These are phyloP conservation scores for Drosophila orosa DNA, from an alignment of 1,140 invertebrate genomes.

Conservation along the genomic window DNA sequence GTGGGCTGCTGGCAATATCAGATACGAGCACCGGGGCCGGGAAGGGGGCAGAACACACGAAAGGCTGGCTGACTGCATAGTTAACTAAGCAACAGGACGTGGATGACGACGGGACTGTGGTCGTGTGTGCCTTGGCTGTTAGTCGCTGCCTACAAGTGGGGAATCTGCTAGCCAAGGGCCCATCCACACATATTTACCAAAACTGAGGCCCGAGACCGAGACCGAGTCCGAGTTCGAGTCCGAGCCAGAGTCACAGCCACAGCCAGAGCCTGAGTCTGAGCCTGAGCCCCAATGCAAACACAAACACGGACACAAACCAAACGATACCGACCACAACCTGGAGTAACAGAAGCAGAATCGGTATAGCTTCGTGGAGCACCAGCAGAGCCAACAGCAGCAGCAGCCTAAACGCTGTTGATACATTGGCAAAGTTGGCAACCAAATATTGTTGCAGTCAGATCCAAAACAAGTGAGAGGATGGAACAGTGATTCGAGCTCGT, in stretches of 20 bases:
- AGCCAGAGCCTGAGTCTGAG: neutral
- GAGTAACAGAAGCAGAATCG: conserved; percentile 33
- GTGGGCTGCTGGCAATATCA: conserved; percentile 58
- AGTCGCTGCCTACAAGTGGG: conserved; percentile 38
- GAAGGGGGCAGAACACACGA: conserved; percentile 57
- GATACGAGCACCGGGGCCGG: conserved; percentile 33
- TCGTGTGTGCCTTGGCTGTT: conserved; percentile 29
- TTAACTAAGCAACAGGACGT: conserved; percentile 63
- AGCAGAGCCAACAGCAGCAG: conserved; percentile 28
- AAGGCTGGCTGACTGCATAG: conserved; percentile 54
- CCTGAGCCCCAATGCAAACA: conserved; percentile 43
- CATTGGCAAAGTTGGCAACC: conserved; percentile 77
- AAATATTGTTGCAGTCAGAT: conserved; percentile 77
- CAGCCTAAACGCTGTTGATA: conserved; percentile 77
- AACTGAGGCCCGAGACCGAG: conserved; percentile 23
- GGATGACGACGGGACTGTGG: conserved; percentile 18
- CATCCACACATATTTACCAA: conserved; percentile 39
- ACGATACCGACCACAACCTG: conserved; percentile 31
- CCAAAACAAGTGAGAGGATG: conserved; percentile 45
- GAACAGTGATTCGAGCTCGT: neutral
- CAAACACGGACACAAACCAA: conserved; percentile 59
- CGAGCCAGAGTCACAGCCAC: neutral
- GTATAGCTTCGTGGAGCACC: conserved; percentile 30
- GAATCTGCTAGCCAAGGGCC: conserved; percentile 54
- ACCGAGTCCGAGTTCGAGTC: neutral